phyloP scores from a whole-genome alignment of 2,113 vertebrate species.

The Sorex fumeus region DNA sequence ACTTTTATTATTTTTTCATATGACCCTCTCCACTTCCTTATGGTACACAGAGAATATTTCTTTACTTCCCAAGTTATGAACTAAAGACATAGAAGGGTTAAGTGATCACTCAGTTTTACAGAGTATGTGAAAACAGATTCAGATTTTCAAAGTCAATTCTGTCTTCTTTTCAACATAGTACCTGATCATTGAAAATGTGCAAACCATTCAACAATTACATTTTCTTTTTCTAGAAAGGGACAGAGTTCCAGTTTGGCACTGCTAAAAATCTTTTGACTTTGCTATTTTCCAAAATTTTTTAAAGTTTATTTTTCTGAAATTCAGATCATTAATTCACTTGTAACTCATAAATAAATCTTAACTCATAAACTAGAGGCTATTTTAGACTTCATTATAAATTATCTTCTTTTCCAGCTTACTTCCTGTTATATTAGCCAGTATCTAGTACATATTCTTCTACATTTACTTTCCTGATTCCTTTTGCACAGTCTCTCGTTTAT shows the following conservation, averaged over 20 bases:
- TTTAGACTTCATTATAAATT: neutral
- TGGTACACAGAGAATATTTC: neutral
- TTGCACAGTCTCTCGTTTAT: neutral
- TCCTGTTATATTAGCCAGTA: neutral
- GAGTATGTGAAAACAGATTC: neutral
- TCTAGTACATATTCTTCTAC: neutral
- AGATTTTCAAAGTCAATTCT: neutral
- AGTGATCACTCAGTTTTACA: neutral
- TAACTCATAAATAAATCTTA: neutral
- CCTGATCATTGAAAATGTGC: neutral
- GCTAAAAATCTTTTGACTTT: neutral
- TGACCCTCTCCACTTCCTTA: neutral
- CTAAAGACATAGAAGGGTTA: neutral
- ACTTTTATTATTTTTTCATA: slow-evolving; percentile 35
- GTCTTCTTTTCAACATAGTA: neutral
- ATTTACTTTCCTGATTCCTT: neutral
- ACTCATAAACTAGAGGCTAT: neutral
- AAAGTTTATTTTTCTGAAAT: slow-evolving; percentile 13
- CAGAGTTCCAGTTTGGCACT: neutral
- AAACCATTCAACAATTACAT: neutral
- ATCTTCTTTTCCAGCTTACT: neutral
- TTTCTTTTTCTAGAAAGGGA: neutral
- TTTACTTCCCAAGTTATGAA: neutral
- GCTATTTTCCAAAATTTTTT: neutral
- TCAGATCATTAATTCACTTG: neutral